Base-by-base conservation (phyloP, 2,888 invertebrate genomes). In the Notodonta ziczac region DNA sequence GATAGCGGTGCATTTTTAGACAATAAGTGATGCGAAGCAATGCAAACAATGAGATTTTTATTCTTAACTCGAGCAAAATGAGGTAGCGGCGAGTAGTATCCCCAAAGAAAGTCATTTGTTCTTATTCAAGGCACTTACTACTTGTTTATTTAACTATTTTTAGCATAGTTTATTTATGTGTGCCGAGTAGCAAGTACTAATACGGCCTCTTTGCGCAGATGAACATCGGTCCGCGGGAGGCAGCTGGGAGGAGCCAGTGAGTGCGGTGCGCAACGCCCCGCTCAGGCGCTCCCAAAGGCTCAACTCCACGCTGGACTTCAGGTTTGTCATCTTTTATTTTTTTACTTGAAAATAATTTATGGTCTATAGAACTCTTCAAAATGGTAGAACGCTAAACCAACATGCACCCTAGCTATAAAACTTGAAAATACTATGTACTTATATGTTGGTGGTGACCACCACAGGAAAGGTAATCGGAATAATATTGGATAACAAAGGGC, bases 171-270 rank as follows among this genome's bases (percentile, higher is more conserved):
- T 5, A 10, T 44, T 46, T 46, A 0, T 46, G 46, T 46, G 51
- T 51, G 7, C 13, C 24, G n/a, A n/a, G n/a, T 51, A 55, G 16
- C 5, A 16, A 55, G 40, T 10, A 54, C 39, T 54, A 55, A 55
- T 55, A n/a, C 13, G n/a, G 2, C 5, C 14, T 62, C 42, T 70
- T 12, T 66, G 73, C 69, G 88, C 94, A 97, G 97, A 97, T 96
- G 97, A 97, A 91, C 96, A 96, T 82, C 96, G 96, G 90, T 93
- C 96, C 88, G 95, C 95, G 86, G 96, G 96, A 69, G 96, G 96
- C 88, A 95, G 96, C 84, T 97, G 97, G 97, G 97, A 97, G 92
- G 97, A 97, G 89, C 94, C 95, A 61, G 88, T 94, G 88, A 90
- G 92, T 77, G 88, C 94, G 77, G 89, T 92, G 83, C 83, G 92